Evolutionary conservation across 2,797 vertebrate species (phyloP), one percentile per base, ranked within the genome.

Genomic region (Periophthalmus magnuspinnatus): DNA sequence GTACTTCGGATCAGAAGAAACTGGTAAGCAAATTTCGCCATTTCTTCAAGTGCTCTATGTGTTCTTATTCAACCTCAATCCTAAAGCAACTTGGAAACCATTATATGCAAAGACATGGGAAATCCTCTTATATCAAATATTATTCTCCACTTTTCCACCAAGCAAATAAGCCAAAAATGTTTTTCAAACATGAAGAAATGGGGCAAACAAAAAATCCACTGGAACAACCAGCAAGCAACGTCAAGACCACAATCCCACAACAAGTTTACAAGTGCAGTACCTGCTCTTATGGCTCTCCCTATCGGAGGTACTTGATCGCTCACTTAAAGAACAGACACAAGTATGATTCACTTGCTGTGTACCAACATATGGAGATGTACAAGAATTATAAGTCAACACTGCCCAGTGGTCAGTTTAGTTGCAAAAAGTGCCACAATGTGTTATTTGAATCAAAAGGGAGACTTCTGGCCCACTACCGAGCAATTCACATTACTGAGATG

Each of bases 381-480:
- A 87, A 86, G 69, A 77, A 79, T 21, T 32, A 60, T 0, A 85
- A 76, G 28, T 0, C 5, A n/a, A 67, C 1, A 1, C 19, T 11
- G 14, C 22, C 33, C 10, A 1, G 88, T 89, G 32, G 34, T 54
- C 83, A 88, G 0, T 88, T 93, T 71, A 91, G 87, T 68, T 97
- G 96, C 83, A 91, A 92, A 75, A 92, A 92, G 65, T 98, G 96
- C 78, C 93, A 94, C 74, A 88, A 92, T 71, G 77, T 94, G 13
- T 88, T 78, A 1, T 96, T 96, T 57, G 84, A 92, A 78, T 95
- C 95, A 0, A 83, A 92, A 0, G 90, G 94, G 73, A 82, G 91
- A 58, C 91, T 98, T 14, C 94, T 95, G 67, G 93, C 89, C 89
- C 96, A 97, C 87, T 98, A 97, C 70, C 92, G 88, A 0, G 88